Percentiles rank a stretch among this genome's conserved stretches.
Conservation (phyloP, 2,888 invertebrate genomes). For the Ophraella communa region DNA sequence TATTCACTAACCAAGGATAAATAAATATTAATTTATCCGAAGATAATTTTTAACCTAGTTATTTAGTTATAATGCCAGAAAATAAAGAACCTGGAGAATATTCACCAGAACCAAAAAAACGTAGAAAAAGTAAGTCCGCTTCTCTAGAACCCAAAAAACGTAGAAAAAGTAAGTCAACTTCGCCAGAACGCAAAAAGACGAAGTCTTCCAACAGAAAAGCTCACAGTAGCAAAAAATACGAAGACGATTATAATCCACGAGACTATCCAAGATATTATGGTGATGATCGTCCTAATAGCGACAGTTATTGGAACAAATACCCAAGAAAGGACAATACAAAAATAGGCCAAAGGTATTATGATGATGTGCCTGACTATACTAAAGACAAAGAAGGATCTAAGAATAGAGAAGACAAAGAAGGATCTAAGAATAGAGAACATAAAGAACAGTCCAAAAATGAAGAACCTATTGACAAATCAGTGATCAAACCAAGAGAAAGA, state of each 20-base stretch:
- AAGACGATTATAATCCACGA: slow-evolving; percentile 19
- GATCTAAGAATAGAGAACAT: slow-evolving; percentile 11
- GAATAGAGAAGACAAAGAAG: not conserved
- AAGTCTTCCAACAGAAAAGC: slow-evolving; percentile 21
- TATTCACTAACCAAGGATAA: not conserved
- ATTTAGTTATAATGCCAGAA: slow-evolving; percentile 6
- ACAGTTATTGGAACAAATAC: slow-evolving; percentile 58
- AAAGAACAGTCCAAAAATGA: slow-evolving; percentile 30
- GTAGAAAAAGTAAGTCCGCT: slow-evolving; percentile 34
- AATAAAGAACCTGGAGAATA: slow-evolving; percentile 10
- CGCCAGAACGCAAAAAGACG: slow-evolving; percentile 29
- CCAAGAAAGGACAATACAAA: slow-evolving; percentile 53
- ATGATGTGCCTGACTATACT: slow-evolving; percentile 20
- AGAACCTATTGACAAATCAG: slow-evolving; percentile 47
- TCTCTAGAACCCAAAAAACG: slow-evolving; percentile 33
- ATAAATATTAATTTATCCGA: no score
- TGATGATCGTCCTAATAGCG: slow-evolving; percentile 52
- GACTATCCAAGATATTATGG: slow-evolving; percentile 52
- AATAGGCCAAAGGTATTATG: slow-evolving; percentile 54
- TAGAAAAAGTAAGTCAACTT: slow-evolving; percentile 36
- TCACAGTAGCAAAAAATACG: slow-evolving; percentile 11
- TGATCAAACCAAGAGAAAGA: slow-evolving; percentile 57
- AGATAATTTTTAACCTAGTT: not conserved
- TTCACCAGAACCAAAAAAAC: slow-evolving; percentile 33
- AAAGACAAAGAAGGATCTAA: not conserved